Conservation (phyloP, 2,888 invertebrate genomes). For the Alcis repandata region DNA sequence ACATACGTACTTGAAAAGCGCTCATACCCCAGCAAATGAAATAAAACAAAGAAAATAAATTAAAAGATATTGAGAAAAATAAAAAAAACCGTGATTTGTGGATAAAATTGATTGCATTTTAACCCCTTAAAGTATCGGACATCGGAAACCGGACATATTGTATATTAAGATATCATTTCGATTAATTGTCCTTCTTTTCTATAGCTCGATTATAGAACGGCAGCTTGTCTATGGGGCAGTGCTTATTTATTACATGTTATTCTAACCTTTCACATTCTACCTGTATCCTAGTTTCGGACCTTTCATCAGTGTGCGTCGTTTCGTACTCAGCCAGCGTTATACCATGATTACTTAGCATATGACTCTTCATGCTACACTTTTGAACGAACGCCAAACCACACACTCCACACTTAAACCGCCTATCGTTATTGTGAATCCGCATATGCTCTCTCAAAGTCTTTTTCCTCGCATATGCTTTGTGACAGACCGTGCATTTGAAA, state of each 20-base stretch:
- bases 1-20: too few relatives aligned
- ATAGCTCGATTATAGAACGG: too few relatives aligned
- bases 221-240: not conserved
- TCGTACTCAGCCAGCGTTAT: conserved; percentile 71
- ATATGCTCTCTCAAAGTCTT: conserved; percentile 78
- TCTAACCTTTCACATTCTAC: not conserved
- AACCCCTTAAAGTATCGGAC: too few relatives aligned
- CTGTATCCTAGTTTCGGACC: conserved; percentile 1
- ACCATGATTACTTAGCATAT: conserved; percentile 78
- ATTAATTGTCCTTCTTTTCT: too few relatives aligned
- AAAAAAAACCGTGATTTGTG: too few relatives aligned
- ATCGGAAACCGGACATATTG: too few relatives aligned
- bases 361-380: conserved; percentile 77
- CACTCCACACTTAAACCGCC: conserved; percentile 74
- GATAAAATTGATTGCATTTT: too few relatives aligned
- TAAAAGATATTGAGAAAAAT: too few relatives aligned
- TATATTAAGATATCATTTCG: too few relatives aligned
- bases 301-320: conserved; percentile 43
- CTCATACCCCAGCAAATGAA: too few relatives aligned
- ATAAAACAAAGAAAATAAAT: too few relatives aligned
- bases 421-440: conserved; percentile 80
- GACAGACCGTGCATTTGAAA: conserved; percentile 72
- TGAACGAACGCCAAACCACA: conserved; percentile 76
- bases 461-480: conserved; percentile 76
- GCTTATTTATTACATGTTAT: not conserved